Base-by-base conservation (phyloP, 2,888 invertebrate species). In the Euplagia quadripunctaria region DNA sequence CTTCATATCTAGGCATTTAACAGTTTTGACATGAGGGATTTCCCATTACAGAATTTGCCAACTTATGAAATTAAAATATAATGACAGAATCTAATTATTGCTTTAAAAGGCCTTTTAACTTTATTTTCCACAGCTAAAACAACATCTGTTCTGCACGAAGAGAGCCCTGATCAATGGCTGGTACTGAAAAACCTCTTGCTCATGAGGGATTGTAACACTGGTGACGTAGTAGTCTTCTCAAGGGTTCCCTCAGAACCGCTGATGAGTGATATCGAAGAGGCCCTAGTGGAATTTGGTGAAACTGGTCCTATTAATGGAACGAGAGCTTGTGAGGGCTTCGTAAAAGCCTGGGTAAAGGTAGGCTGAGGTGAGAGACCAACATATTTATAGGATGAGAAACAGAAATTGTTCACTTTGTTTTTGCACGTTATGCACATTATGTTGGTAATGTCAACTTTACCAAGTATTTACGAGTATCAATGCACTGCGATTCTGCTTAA, bases 181-280 rank as follows among this genome's bases (percentile, higher is more conserved):
- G 86, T 90, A 11, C 42, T 84, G 8, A 79, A 85, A 0, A 82
- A 89, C 68, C 78, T 92, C 0, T 82, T 92, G 1, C 76, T 92
- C 16, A 89, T 92, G 89, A 85, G 91, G n/a, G 92, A 91, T 74
- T 92, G 92, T 51, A 77, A 83, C 2, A 84, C 79, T 14, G 89
- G 89, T 0, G 85, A 87, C 20, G 67, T 89, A 1, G 83, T 89
- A 0, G 84, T 90, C 6, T 92, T 91, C 82, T 51, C 85, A 14
- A 84, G 85, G 52, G 79, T 85, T 0, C 86, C 87, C 0, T 42
- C 75, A 11, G 70, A 70, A 14, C 65, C 73, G 8, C 7, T 42
- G 41, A 66, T 69, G n/a, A 51, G 17, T 42, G 73, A 73, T 17
- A 69, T 73, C 14, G 61, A 73, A 51, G 20, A 41, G 1, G 73